These are phyloP conservation scores for Struthio camelus DNA, from an alignment of 2,113 vertebrate species.

Conservation along the genomic window DNA sequence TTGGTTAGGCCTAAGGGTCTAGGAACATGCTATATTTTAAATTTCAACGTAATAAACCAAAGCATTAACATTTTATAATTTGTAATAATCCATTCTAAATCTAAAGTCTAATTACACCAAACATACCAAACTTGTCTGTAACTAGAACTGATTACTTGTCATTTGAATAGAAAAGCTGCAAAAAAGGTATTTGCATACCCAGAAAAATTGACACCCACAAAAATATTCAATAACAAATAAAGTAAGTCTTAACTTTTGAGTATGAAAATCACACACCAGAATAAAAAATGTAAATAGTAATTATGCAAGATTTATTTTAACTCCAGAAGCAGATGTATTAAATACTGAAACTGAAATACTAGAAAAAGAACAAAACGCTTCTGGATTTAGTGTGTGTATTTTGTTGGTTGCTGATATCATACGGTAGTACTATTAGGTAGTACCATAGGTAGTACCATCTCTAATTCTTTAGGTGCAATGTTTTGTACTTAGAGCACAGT, in stretches of 20 bases:
- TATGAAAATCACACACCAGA: neutral
- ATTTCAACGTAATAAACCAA: conserved; percentile 7
- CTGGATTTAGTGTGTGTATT: neutral
- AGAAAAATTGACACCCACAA: neutral
- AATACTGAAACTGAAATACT: neutral
- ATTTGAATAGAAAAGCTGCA: conserved; percentile 36
- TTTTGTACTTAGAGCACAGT: neutral
- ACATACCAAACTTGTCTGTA: neutral
- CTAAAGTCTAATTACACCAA: conserved; percentile 36
- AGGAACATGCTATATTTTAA: neutral
- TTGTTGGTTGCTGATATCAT: neutral
- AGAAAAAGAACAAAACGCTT: neutral
- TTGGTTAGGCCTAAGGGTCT: neutral
- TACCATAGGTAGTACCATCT: rapidly evolving
- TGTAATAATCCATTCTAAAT: neutral
- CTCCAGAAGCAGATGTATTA: neutral
- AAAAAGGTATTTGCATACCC: neutral
- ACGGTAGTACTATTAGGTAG: rapidly evolving
- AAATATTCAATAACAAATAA: neutral
- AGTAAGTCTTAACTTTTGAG: neutral
- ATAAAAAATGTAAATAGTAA: neutral
- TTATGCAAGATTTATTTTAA: neutral
- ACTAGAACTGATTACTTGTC: neutral
- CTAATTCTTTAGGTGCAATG: neutral
- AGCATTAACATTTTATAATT: neutral